Conservation (phyloP, 2,888 invertebrate genomes). For the Coleophora flavipennella region DNA sequence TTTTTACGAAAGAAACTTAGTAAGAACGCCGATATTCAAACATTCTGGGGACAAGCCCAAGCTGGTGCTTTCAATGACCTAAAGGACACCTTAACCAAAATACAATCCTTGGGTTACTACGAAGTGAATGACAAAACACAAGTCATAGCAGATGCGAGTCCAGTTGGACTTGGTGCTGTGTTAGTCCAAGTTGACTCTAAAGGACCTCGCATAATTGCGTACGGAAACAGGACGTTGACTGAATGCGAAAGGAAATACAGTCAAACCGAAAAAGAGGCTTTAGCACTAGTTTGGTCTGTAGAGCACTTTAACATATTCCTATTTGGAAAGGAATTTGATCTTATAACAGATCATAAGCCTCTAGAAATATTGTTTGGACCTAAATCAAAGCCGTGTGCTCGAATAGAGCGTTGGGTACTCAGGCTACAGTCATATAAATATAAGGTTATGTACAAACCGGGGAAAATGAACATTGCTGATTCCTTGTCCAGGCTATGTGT, state of each 20-base stretch:
- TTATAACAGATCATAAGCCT: too few species aligned
- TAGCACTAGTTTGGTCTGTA: constrained; percentile 18
- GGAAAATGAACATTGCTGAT: too few species aligned
- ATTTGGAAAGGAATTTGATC: constrained; percentile 22
- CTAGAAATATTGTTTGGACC: constrained; percentile 25
- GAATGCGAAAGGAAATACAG: constrained; percentile 14
- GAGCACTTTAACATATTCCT: constrained; percentile 22
- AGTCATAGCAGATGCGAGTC: constrained; percentile 21
- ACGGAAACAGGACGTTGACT: constrained; percentile 13
- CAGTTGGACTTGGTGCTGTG: constrained; percentile 17
- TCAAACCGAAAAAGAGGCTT: too few species aligned
- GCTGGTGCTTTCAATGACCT: constrained; percentile 13
- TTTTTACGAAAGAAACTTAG: constrained; percentile 10
- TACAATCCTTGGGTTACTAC: constrained; percentile 19
- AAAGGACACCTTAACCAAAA: constrained; percentile 9
- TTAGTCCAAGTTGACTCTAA: constrained; percentile 7
- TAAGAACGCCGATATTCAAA: constrained; percentile 13
- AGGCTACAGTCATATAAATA: constrained; percentile 15
- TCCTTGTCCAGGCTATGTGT: too few species aligned
- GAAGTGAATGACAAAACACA: too few species aligned
- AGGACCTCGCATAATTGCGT: constrained; percentile 18
- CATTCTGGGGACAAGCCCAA: constrained; percentile 12
- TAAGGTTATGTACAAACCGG: constrained; percentile 16
- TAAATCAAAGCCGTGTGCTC: constrained; percentile 29
- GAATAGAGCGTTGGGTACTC: constrained; percentile 21